These are phyloP conservation scores for Dermochelys coriacea DNA, from an alignment of 2,797 vertebrate genomes.

Conservation along the genomic window DNA sequence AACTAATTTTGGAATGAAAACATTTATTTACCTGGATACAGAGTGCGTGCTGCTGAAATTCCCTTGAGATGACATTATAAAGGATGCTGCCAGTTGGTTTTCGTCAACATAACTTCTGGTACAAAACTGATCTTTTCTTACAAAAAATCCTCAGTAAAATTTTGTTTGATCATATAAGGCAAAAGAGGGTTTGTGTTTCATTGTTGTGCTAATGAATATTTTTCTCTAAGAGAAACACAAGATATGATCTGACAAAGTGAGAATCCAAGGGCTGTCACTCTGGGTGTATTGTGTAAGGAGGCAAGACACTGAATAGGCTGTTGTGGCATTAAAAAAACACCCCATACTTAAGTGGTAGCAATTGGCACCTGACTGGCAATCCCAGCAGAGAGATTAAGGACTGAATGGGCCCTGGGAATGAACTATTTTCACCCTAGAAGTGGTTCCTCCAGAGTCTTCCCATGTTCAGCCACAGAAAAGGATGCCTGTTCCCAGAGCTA, in stretches of 20 bases:
- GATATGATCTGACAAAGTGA: not conserved
- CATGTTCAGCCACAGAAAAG: too few relatives aligned
- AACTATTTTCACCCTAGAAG: not conserved
- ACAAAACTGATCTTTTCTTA: not conserved
- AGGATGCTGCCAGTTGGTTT: not conserved
- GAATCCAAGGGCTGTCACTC: not conserved
- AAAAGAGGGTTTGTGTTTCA: not conserved
- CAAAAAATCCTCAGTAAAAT: not conserved
- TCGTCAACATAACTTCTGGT: accelerated
- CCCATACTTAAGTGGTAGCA: not conserved
- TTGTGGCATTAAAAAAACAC: not conserved
- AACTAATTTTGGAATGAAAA: not conserved
- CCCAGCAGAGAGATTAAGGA: not conserved
- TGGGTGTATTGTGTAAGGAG: not conserved
- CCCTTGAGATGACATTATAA: not conserved
- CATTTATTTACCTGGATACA: not conserved
- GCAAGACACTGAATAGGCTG: not conserved
- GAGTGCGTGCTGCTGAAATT: not conserved
- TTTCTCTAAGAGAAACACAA: not conserved
- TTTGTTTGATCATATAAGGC: not conserved
- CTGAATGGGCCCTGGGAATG: not conserved
- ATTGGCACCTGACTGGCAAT: not conserved
- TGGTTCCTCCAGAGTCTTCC: not conserved
- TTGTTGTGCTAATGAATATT: not conserved
- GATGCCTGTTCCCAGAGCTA: too few relatives aligned